Evolutionary conservation across 2,888 invertebrate genomes (phyloP), one percentile per base, ranked within the genome.

Genomic region (Anoncus sp.): DNA sequence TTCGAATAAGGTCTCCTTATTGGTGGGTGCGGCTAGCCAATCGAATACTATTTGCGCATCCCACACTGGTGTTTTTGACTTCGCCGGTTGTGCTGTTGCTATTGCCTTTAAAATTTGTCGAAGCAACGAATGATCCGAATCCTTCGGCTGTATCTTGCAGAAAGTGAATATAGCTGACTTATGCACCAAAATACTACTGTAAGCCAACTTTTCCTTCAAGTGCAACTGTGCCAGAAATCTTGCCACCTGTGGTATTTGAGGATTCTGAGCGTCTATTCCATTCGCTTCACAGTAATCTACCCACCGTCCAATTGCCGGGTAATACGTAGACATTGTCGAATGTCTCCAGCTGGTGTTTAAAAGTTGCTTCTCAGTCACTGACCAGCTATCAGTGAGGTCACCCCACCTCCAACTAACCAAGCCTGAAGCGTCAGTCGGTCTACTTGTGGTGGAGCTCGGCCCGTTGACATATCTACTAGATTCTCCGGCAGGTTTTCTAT

Each of bases 401-500:
- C 35, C 12, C 77, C 80, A 79, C 73, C 43, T 43, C 71, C 73
- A 80, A 80, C n/a, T 43, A 22, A 76, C 80, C 80, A 80, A 57
- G 66, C 80, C 53, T 76, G 74, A 0, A 78, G 80, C 43, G 22
- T 45, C 27, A 80, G 53, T 3, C 57, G 43, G 0, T 80, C 73
- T 16, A 79, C 71, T 45, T 79, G 51, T 1, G 49, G 72, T 4
- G 82, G 80, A 1, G 76, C 60, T 6, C 22, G 47, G n/a, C 38
- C 72, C 40, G 82, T 80, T 38, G 75, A 55, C 6, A 82, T 7
- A 43, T 82, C 79, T n/a, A 80, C 53, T 14, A 80, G 35, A 5
- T 31, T 24, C 18, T 31, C n/a, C 9, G 59, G 18, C 35, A 80
- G 47, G 20, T 74, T 49, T 45, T 10, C 16, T 12, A 80, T 78